Percentiles rank a stretch among this genome's conserved stretches.
Conservation (phyloP, 2,888 invertebrate species). For the Subacronicta megacephala region DNA sequence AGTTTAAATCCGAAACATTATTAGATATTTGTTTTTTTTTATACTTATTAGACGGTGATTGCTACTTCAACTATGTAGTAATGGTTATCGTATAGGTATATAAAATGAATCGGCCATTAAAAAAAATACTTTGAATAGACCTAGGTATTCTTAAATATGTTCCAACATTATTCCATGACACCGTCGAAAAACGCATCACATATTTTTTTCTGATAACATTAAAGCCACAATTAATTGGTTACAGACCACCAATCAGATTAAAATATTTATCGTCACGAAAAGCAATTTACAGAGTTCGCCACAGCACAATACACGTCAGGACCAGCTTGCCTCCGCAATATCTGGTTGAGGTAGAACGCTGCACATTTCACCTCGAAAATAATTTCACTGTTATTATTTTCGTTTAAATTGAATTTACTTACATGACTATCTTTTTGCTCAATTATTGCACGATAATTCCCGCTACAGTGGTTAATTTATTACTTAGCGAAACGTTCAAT, state of each 20-base stretch:
- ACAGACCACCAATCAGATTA: slow-evolving; percentile 86
- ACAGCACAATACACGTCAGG: slow-evolving; percentile 84
- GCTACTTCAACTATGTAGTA: no score
- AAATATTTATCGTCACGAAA: slow-evolving; percentile 88
- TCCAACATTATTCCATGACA: not conserved
- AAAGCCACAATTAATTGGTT: slow-evolving; percentile 86
- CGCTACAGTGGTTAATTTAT: not conserved
- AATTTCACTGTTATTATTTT: slow-evolving; percentile 67
- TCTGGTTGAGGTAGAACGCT: slow-evolving; percentile 76
- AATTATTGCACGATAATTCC: slow-evolving; percentile 3
- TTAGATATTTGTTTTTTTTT: no score
- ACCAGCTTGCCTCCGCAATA: slow-evolving; percentile 83
- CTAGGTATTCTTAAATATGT: not conserved
- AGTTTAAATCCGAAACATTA: no score
- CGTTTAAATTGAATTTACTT: slow-evolving; percentile 56
- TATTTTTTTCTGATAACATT: slow-evolving; percentile 67
- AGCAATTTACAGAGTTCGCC: slow-evolving; percentile 86
- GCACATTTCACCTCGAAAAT: slow-evolving; percentile 75
- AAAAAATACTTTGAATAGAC: not conserved
- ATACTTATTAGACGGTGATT: no score
- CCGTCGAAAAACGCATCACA: slow-evolving; percentile 27
- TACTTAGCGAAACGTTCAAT: not conserved
- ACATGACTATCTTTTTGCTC: slow-evolving; percentile 41
- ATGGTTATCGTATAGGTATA: no score
- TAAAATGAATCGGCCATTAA: not conserved